A percentile compares a stretch with the other conserved stretches of the same genome.
phyloP scores from a whole-genome alignment of 2,113 vertebrate species.

The Synodontis membranacea region DNA sequence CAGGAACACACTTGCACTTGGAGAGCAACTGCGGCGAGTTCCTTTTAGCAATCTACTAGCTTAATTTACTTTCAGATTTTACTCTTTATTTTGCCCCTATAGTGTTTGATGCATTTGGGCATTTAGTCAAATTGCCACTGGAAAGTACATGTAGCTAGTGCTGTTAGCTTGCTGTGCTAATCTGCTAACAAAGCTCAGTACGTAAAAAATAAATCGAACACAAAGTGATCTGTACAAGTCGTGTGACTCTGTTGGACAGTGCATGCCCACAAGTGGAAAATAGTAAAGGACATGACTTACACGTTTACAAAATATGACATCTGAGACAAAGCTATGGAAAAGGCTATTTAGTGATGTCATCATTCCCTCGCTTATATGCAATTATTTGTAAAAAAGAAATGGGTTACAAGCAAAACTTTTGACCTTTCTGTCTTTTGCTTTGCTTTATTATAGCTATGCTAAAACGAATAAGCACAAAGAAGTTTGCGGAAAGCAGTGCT shows the following conservation, averaged over 20 bases:
- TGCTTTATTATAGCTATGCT: background rate
- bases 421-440: background rate
- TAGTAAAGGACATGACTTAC: background rate
- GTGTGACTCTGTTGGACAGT: background rate
- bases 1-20: background rate
- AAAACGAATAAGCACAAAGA: background rate
- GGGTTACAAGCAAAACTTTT: background rate
- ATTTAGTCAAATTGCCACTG: background rate
- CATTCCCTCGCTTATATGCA: background rate
- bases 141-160: background rate
- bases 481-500: background rate
- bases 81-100: background rate
- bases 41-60: too few species aligned
- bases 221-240: background rate
- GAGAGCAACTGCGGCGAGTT: background rate
- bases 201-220: background rate
- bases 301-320: background rate
- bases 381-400: background rate
- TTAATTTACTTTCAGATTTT: background rate
- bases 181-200: background rate
- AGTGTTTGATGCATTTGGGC: background rate
- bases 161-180: background rate
- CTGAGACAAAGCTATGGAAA: background rate
- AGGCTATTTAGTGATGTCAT: background rate
- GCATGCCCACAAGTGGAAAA: background rate